These are phyloP conservation scores for Minunthozetes semirufus DNA, from an alignment of 2,888 invertebrate genomes.

Conservation along the genomic window DNA sequence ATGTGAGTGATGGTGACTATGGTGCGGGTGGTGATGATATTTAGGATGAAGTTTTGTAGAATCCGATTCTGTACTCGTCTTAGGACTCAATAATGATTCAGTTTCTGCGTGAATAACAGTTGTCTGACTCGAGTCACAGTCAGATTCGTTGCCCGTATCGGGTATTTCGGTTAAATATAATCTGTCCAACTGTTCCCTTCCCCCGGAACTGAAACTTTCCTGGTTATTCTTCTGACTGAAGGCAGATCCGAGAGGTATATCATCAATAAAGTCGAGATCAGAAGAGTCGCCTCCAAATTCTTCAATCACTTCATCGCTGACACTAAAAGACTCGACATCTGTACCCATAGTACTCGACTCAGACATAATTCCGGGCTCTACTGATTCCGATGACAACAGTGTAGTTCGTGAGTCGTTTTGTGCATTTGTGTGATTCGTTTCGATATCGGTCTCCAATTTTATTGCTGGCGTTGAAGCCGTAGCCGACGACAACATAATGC, in stretches of 20 bases:
- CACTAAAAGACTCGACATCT: constrained; percentile 39
- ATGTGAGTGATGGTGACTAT: constrained; percentile 37
- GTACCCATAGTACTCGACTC: constrained; percentile 41
- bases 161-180: background rate
- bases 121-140: constrained; percentile 40
- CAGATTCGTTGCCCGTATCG: constrained; percentile 35
- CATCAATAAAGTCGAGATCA: constrained; percentile 27
- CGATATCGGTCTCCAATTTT: constrained; percentile 40
- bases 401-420: constrained; percentile 18
- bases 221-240: constrained; percentile 4
- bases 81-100: constrained; percentile 4
- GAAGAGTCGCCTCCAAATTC: background rate
- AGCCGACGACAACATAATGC: constrained; percentile 34
- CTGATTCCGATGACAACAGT: constrained; percentile 34
- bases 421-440: background rate
- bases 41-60: constrained; percentile 22
- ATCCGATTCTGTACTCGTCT: background rate
- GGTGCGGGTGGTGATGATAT: constrained; percentile 36
- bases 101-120: constrained; percentile 39
- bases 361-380: constrained; percentile 36
- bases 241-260: background rate
- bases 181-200: background rate
- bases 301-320: constrained; percentile 33
- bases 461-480: constrained; percentile 40
- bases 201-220: background rate